Percentiles rank a stretch among this genome's conserved stretches.
Conservation (phyloP, 2,888 invertebrate species). For the Melinopterus prodromus region DNA sequence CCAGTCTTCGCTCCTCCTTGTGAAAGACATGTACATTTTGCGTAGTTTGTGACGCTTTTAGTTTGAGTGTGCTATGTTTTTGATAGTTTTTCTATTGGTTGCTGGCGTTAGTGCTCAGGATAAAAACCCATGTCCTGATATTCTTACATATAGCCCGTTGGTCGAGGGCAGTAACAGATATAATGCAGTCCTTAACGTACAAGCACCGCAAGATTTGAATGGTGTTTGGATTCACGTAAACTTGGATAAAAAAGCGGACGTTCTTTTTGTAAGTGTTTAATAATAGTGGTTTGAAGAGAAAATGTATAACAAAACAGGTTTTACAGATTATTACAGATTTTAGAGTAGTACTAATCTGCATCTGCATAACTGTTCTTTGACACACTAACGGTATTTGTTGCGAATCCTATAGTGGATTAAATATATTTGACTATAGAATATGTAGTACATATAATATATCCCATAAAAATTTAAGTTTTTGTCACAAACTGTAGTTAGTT, state of each 20-base stretch:
- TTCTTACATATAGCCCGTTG: slow-evolving; percentile 54
- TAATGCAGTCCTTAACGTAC: slow-evolving; percentile 67
- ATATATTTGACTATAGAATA: too few relatives aligned
- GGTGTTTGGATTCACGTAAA: slow-evolving; percentile 69
- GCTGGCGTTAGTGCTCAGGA: not conserved
- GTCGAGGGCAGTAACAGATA: slow-evolving; percentile 64
- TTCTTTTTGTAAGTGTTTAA: slow-evolving; percentile 65
- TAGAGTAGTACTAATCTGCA: too few relatives aligned
- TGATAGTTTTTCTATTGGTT: slow-evolving; percentile 22
- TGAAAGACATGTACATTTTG: slow-evolving; percentile 22
- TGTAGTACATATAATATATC: too few relatives aligned
- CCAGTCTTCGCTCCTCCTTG: slow-evolving; percentile 6
- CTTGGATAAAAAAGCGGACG: slow-evolving; percentile 67
- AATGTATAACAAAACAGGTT: too few relatives aligned
- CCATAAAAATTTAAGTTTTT: too few relatives aligned
- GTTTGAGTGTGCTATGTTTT: not conserved
- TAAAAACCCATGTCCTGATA: slow-evolving; percentile 65
- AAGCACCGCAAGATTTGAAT: slow-evolving; percentile 65
- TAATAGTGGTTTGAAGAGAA: too few relatives aligned
- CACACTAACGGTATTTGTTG: too few relatives aligned
- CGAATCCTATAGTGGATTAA: too few relatives aligned
- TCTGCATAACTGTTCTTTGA: too few relatives aligned
- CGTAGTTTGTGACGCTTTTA: not conserved
- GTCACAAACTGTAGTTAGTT: too few relatives aligned
- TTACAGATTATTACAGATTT: too few relatives aligned